These are phyloP conservation scores for Amphipyra tragopoginis DNA, from an alignment of 2,888 invertebrate species.

Conservation along the genomic window DNA sequence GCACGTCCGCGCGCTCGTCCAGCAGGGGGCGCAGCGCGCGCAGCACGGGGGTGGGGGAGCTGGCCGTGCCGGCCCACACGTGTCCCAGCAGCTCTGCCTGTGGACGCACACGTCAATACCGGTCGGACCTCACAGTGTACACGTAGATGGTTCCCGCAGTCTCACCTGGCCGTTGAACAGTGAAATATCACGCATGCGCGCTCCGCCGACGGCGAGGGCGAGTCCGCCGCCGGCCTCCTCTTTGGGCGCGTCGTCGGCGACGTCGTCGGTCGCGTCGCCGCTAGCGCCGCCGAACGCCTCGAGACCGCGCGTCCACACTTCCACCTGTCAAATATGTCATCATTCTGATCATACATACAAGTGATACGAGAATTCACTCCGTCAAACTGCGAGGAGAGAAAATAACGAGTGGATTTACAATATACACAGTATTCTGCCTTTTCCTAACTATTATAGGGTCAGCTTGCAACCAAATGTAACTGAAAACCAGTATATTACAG, in stretches of 20 bases:
- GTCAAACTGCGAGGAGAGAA: too few relatives aligned
- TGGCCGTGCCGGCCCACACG: constrained; percentile 81
- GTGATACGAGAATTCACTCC: too few relatives aligned
- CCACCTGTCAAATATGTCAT: constrained; percentile 54
- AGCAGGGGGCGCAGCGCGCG: constrained; percentile 62
- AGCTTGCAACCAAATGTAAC: too few relatives aligned
- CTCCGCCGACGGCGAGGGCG: constrained; percentile 70
- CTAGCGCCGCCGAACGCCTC: constrained; percentile 59
- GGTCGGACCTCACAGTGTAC: too few relatives aligned
- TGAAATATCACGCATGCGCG: constrained; percentile 61
- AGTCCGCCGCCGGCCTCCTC: constrained; percentile 68
- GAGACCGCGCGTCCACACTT: constrained; percentile 73
- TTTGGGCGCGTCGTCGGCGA: constrained; percentile 34
- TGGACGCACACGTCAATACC: not conserved
- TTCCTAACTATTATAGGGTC: too few relatives aligned
- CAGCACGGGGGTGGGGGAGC: constrained; percentile 71
- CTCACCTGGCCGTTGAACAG: constrained; percentile 57
- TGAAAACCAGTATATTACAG: too few relatives aligned
- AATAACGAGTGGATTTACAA: too few relatives aligned
- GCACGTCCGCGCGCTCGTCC: constrained; percentile 24
- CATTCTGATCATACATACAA: too few relatives aligned
- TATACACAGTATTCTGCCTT: too few relatives aligned
- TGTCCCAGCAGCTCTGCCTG: constrained; percentile 78
- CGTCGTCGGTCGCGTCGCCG: constrained; percentile 27
- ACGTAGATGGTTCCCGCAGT: too few relatives aligned